phyloP scores from a whole-genome alignment of 2,113 vertebrate species.

The Saguinus imperator region DNA sequence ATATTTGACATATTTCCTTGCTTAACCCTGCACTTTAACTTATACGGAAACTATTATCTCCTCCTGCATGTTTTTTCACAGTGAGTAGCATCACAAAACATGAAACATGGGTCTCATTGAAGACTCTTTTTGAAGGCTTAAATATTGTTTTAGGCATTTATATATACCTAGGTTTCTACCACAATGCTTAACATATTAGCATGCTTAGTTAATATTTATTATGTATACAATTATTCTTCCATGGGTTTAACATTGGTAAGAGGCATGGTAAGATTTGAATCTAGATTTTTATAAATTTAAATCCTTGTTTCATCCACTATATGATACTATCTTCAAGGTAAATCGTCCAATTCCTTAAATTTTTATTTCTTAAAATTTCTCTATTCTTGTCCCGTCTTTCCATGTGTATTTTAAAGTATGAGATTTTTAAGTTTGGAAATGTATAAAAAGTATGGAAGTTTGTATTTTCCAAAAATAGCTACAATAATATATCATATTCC shows the following conservation, averaged over 20 bases:
- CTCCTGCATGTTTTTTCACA: background rate
- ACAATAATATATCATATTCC: background rate
- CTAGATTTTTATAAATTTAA: background rate
- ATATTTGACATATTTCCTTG: background rate
- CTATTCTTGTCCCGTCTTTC: background rate
- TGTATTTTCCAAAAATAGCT: background rate
- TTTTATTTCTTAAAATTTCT: background rate
- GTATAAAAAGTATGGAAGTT: background rate
- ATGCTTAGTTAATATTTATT: slow-evolving; percentile 8
- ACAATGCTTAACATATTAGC: slow-evolving; percentile 24
- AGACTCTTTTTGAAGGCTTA: background rate
- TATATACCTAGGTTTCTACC: background rate
- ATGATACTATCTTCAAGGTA: background rate
- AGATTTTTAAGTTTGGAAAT: slow-evolving; percentile 9
- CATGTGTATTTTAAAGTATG: background rate
- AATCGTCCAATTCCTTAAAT: background rate
- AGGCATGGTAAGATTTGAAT: background rate
- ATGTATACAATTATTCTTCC: background rate
- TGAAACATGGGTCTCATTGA: background rate
- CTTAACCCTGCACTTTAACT: background rate
- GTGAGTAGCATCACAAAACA: background rate
- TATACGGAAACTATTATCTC: background rate
- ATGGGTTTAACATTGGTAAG: slow-evolving; percentile 32
- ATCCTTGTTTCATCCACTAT: background rate
- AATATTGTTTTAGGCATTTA: background rate